Percentiles rank a stretch among this genome's conserved stretches.
These are phyloP conservation scores for Tenthredo mesomela DNA, from an alignment of 2,888 invertebrate genomes.

Conservation along the genomic window DNA sequence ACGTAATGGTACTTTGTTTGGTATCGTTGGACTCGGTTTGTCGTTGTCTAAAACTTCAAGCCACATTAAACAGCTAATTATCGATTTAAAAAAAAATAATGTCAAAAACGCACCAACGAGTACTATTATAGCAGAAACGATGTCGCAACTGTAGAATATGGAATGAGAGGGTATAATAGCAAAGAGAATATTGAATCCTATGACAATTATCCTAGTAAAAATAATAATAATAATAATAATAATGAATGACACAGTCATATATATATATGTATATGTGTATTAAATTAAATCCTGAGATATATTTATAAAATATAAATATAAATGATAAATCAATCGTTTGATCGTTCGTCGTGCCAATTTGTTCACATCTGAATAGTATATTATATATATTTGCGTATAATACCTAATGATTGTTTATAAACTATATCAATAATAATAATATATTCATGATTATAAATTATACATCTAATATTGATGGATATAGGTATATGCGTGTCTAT, in stretches of 20 bases:
- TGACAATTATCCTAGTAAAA: conserved; percentile 12
- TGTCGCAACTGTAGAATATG: background rate
- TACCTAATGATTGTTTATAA: background rate
- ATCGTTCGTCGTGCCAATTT: conserved; percentile 22
- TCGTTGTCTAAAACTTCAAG: background rate
- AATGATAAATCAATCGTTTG: conserved; percentile 8
- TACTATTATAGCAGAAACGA: background rate
- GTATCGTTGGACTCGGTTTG: background rate
- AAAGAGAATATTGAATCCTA: conserved; percentile 21
- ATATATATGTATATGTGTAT: background rate
- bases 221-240: conserved; percentile 29
- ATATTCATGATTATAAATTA: background rate
- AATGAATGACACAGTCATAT: background rate
- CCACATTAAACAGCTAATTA: background rate
- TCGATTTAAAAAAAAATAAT: background rate
- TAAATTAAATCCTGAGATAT: background rate
- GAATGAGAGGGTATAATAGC: background rate
- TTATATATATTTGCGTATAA: background rate
- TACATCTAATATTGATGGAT: background rate
- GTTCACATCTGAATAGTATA: conserved; percentile 6
- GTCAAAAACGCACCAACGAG: background rate
- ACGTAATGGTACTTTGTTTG: background rate
- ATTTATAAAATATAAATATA: conserved; percentile 8
- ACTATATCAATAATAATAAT: background rate
- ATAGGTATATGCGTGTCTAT: background rate